Evolutionary conservation across 1,140 invertebrate species (phyloP).

Genomic region (Dufourea novaeangliae): DNA sequence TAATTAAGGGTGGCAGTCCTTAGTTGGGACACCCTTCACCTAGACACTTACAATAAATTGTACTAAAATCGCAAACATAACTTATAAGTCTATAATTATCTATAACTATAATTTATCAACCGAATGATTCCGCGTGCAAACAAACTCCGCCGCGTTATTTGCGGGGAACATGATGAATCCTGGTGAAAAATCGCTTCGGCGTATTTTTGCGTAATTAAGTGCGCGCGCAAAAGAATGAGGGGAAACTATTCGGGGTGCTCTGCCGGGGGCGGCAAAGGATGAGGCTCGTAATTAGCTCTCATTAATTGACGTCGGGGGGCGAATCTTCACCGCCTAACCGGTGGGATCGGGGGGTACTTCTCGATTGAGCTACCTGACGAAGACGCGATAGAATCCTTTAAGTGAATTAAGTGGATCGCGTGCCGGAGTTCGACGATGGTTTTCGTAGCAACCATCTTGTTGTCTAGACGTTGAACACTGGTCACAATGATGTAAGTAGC

Average conservation of each 20-base stretch:
- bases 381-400: slow-evolving; percentile 30
- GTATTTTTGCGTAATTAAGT: slow-evolving; percentile 53
- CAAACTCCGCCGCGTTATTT: slow-evolving; percentile 1
- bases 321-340: background rate
- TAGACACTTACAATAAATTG: too few species aligned
- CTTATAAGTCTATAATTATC: too few species aligned
- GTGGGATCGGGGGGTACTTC: background rate
- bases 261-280: background rate
- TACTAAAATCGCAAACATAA: too few species aligned
- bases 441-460: background rate
- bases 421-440: background rate
- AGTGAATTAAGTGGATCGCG: slow-evolving; percentile 69
- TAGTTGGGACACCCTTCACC: too few species aligned
- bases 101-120: too few species aligned
- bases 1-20: too few species aligned
- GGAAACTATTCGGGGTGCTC: slow-evolving; percentile 34
- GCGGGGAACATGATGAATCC: slow-evolving; percentile 23
- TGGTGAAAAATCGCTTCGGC: slow-evolving; percentile 29
- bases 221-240: background rate
- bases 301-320: slow-evolving; percentile 50
- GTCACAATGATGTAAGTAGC: too few species aligned
- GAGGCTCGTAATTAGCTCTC: slow-evolving; percentile 42
- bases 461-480: background rate
- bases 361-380: background rate
- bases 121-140: background rate